Base-by-base conservation (phyloP, 2,888 invertebrate genomes). In the Tinea pellionella region DNA sequence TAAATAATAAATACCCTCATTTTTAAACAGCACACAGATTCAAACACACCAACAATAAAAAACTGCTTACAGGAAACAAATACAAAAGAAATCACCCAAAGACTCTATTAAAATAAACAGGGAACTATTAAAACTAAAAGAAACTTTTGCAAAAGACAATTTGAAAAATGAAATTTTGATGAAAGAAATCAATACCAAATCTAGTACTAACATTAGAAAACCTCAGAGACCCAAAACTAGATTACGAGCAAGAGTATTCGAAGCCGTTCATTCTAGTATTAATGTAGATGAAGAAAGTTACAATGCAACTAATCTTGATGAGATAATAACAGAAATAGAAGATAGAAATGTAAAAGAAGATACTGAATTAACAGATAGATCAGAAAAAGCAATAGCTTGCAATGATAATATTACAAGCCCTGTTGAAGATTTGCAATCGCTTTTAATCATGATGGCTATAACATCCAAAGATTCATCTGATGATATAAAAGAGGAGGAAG, bases 371-470 rank as follows among this genome's bases (percentile, higher is more conserved):
- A 24, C 24, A 24, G 24, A 24, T 24, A 24, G 24, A 24, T 24
- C 24, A 24, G 24, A 24, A 24, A 24, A 6, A 24, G 24, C 24
- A 24, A 24, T 2, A 24, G 24, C 24, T 24, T 24, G 24, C 24
- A 24, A 24, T 24, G 53, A 53, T 19, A 24, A 53, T 12, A 19
- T 24, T 19, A 59, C 1, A 16, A 42, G 61, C 2, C 62, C 69
- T 60, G 65, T 65, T 42, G 68, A 71, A 62, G 77, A 83, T 66
- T 70, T 84, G 60, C 74, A 84, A 63, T 75, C 78, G 30, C 65
- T 83, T 61, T 66, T 84, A 57, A 75, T 77, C 63, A 80, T 80
- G 78, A 78, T 83, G 79, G 70, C 80, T 2, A 64, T 85, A 43
- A 69, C 77, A 51, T 69, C 74, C 12, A 73, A 75, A 57, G 51